These are phyloP conservation scores for Polyommatus iphigenia DNA, from an alignment of 2,888 invertebrate species.

Conservation along the genomic window DNA sequence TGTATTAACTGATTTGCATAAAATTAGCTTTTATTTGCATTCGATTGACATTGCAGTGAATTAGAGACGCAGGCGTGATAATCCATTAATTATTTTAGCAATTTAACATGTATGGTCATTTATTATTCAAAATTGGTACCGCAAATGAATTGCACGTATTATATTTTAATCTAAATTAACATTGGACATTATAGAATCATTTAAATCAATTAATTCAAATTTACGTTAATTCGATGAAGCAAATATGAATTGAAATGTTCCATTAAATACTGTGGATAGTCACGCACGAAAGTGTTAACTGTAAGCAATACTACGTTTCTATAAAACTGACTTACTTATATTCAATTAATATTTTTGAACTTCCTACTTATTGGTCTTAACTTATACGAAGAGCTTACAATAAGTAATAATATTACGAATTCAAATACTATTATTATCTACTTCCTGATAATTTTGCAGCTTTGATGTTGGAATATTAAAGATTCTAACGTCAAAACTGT, in stretches of 20 bases:
- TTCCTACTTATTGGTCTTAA: no score
- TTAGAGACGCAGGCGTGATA: conserved; percentile 26
- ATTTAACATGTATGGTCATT: conserved; percentile 30
- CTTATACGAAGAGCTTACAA: no score
- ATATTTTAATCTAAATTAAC: conserved; percentile 30
- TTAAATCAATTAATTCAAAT: conserved; percentile 29
- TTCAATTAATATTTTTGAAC: no score
- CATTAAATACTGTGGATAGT: neutral
- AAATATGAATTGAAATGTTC: conserved; percentile 25
- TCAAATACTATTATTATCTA: no score
- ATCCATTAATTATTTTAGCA: conserved; percentile 31
- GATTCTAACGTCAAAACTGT: no score
- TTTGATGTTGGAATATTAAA: no score
- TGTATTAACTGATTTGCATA: conserved; percentile 26
- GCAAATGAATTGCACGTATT: conserved; percentile 23
- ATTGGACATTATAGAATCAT: conserved; percentile 28
- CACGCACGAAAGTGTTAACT: neutral
- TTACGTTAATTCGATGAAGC: conserved; percentile 17
- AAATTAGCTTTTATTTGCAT: conserved; percentile 30
- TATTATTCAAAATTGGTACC: conserved; percentile 30
- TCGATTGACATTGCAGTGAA: conserved; percentile 30
- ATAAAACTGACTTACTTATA: no score
- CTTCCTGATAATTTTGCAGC: no score
- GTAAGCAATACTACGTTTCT: neutral
- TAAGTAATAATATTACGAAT: no score